Conservation (phyloP, 2,113 vertebrate species). For the Corythornis madagascariensis region DNA sequence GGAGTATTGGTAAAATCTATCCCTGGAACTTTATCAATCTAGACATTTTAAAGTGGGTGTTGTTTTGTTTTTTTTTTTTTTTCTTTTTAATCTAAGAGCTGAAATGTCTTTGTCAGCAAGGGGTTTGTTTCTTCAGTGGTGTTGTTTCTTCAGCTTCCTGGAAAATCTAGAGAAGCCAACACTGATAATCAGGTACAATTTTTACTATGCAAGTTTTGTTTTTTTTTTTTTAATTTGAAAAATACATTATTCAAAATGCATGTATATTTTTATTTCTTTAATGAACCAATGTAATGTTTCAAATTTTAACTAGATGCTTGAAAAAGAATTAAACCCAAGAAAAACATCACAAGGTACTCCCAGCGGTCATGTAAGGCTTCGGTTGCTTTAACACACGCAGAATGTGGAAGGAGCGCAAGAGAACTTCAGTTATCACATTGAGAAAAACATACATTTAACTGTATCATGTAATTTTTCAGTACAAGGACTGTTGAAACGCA, state of each 20-base stretch:
- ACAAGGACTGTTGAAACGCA: not conserved
- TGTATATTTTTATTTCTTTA: not conserved
- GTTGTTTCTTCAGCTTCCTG: not conserved
- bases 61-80: not conserved
- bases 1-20: not conserved
- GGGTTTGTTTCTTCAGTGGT: not conserved
- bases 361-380: not conserved
- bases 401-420: fast-evolving
- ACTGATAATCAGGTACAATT: not conserved
- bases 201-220: not conserved
- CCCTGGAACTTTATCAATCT: not conserved
- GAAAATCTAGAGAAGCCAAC: not conserved
- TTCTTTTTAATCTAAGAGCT: not conserved
- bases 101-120: not conserved
- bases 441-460: not conserved
- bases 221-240: not conserved
- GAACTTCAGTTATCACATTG: not conserved
- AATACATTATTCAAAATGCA: not conserved
- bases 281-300: not conserved
- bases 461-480: not conserved
- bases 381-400: not conserved
- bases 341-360: not conserved
- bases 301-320: not conserved
- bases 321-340: not conserved
- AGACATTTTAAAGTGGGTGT: not conserved